These are phyloP conservation scores for Digitonthophagus gazella DNA, from an alignment of 2,888 invertebrate genomes.

Conservation along the genomic window DNA sequence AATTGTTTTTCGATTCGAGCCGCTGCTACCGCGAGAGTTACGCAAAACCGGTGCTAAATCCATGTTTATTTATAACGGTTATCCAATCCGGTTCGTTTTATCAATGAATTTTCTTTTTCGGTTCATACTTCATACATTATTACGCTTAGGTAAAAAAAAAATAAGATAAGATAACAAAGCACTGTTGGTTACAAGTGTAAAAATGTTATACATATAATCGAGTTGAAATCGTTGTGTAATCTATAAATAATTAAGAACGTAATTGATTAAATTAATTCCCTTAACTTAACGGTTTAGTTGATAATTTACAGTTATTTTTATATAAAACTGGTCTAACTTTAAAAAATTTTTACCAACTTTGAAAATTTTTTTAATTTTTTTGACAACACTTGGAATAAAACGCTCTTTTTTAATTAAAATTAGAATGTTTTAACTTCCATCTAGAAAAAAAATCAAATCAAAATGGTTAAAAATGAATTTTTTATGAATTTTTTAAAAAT, in stretches of 20 bases:
- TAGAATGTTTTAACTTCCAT: no score
- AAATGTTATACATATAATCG: not conserved
- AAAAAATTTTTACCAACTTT: no score
- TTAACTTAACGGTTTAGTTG: no score
- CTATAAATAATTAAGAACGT: not conserved
- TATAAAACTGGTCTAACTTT: no score
- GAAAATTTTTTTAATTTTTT: no score
- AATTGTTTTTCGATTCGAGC: constrained; percentile 1
- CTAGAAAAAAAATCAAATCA: no score
- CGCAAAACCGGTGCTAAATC: not conserved
- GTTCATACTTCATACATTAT: not conserved
- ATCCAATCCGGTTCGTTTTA: constrained; percentile 1
- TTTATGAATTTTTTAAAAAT: no score
- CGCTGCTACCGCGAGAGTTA: not conserved
- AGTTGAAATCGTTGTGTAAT: not conserved
- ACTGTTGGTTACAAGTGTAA: not conserved
- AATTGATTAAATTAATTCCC: not conserved
- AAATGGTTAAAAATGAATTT: no score
- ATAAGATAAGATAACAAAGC: not conserved
- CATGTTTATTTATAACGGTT: not conserved
- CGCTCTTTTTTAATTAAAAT: no score
- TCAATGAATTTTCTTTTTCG: not conserved
- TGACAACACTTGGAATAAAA: no score
- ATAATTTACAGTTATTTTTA: no score
- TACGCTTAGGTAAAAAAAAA: not conserved